Evolutionary conservation across 2,797 vertebrate species (phyloP).

Genomic region (Enteromius thamalakanensis): DNA sequence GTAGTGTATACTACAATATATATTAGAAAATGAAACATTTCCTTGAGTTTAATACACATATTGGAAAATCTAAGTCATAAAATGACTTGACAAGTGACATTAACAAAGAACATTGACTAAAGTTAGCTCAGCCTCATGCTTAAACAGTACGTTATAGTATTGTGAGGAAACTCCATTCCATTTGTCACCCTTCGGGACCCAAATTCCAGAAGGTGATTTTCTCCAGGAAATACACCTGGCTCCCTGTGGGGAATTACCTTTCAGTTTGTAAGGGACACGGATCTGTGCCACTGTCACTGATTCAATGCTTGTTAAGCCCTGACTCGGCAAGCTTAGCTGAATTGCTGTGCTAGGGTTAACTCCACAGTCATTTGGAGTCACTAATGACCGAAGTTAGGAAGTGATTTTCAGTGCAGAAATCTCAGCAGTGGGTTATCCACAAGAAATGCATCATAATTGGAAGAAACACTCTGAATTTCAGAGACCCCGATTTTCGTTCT

Average conservation of each 20-base stretch:
- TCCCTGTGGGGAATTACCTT: slow-evolving; percentile 37
- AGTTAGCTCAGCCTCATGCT: slow-evolving; percentile 11
- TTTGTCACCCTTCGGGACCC: slow-evolving; percentile 7
- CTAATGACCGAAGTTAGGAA: slow-evolving; percentile 56
- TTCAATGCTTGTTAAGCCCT: slow-evolving; percentile 48
- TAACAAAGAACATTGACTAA: background rate
- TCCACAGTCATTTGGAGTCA: slow-evolving; percentile 46
- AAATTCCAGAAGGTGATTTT: slow-evolving; percentile 36
- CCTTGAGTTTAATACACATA: background rate
- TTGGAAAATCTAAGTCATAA: background rate
- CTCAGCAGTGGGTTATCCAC: slow-evolving; percentile 20
- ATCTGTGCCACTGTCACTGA: slow-evolving; percentile 45
- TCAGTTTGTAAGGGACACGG: slow-evolving; percentile 42
- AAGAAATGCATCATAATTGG: slow-evolving; percentile 35
- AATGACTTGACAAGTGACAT: background rate
- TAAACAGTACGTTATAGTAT: background rate
- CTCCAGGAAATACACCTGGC: slow-evolving; percentile 21
- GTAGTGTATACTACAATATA: background rate
- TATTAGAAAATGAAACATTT: background rate
- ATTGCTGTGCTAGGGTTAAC: slow-evolving; percentile 42
- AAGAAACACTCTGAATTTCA: background rate
- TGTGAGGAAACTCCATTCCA: background rate
- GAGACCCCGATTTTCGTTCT: slow-evolving; percentile 15
- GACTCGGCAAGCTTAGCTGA: slow-evolving; percentile 34
- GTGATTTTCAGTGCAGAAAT: slow-evolving; percentile 41